Evolutionary conservation across 2,888 invertebrate species (phyloP), one percentile per base, ranked within the genome.

Genomic region (Stenotaenia linearis): DNA sequence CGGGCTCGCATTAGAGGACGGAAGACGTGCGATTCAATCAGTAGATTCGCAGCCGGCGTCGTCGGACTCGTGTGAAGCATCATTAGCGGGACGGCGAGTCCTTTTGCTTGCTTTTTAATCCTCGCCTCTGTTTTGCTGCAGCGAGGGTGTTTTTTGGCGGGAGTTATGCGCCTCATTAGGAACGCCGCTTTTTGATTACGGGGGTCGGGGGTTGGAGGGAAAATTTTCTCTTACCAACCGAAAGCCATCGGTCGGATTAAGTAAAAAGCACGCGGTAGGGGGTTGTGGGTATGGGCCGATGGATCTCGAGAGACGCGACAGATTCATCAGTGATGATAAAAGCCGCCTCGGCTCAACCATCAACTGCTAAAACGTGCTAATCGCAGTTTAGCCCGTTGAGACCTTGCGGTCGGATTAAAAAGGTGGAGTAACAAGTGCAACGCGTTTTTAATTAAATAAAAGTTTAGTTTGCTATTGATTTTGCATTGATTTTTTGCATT

Each of bases 281-380:
- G 61, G 61, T 61, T 61, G 61, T 28, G 61, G 61, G 61, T 61
- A 1, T 23, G 61, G 61, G 37, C 37, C 77, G 40, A 77, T 77
- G 77, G 40, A 40, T 40, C 77, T 40, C 45, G 28, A 18, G 77
- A 45, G 77, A 40, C 28, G 28, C 45, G 77, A 77, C 77, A 77
- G 35, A 77, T 77, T 77, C 77, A 77, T 77, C 77, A 77, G 40
- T 23, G 61, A 61, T 61, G 61, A 61, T 61, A 61, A 61, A 61
- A 61, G 61, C 61, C 25, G 28, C 61, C 61, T 61, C 61, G 23
- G 23, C 9, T 7, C 61, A 61, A 3, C 61, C 61, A 61, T 61
- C 61, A 61, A 23, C 61, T 23, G 61, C 12, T 45, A 45, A 45
- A 45, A 45, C 45, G 45, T 61, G 61, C 61, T 61, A 61, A 61